phyloP scores from a whole-genome alignment of 2,113 vertebrate species.

The Pristiophorus japonicus region DNA sequence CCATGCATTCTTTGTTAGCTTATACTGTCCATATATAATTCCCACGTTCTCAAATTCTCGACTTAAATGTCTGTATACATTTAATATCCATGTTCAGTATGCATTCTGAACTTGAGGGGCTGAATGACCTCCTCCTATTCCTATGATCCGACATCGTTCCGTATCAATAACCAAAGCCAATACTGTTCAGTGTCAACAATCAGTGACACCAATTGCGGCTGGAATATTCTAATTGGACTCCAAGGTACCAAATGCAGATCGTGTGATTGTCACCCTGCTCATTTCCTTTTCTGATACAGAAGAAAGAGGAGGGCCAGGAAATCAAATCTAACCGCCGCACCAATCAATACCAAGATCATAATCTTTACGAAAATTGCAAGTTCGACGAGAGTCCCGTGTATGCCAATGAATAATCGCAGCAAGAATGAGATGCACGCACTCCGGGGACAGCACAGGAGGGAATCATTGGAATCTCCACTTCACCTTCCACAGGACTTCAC shows the following conservation, averaged over 20 bases:
- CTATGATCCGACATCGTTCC: too few species aligned
- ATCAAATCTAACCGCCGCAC: background rate
- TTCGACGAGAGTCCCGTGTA: background rate
- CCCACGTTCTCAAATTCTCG: too few species aligned
- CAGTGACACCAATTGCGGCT: background rate
- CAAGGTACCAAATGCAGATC: background rate
- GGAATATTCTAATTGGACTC: background rate
- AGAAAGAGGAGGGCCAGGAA: background rate
- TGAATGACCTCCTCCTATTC: too few species aligned
- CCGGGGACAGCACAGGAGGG: background rate
- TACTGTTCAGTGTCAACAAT: background rate
- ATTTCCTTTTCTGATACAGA: background rate
- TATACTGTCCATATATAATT: too few species aligned
- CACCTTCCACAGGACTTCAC: background rate
- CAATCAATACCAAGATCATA: background rate
- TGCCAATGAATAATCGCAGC: background rate
- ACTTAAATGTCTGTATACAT: too few species aligned
- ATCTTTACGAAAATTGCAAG: background rate
- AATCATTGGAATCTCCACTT: background rate
- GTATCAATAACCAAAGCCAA: too few species aligned
- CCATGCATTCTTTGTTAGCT: too few species aligned
- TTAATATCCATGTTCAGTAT: too few species aligned
- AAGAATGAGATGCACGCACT: background rate
- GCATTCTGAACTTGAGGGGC: too few species aligned
- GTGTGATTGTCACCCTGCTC: background rate